Conservation (phyloP, 2,797 vertebrate species). For the Epinephelus malabaricus region DNA sequence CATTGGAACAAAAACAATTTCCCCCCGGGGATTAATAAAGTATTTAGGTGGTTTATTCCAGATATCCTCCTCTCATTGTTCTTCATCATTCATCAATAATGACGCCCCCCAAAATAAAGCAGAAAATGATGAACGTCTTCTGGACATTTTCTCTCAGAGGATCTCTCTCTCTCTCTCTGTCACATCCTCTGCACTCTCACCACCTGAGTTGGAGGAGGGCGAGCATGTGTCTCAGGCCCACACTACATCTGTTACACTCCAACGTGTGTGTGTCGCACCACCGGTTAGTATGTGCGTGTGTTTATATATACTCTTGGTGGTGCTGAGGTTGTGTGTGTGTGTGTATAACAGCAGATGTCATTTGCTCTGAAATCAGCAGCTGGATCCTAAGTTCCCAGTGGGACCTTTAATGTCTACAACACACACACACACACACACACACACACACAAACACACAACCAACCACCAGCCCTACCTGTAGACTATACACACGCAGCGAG, state of each 20-base stretch:
- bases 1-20: too few species aligned
- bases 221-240: slow-evolving; percentile 76
- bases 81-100: not conserved
- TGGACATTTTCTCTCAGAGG: slow-evolving; percentile 3
- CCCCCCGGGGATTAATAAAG: too few species aligned
- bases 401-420: slow-evolving; percentile 65
- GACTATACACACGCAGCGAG: slow-evolving; percentile 26
- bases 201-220: slow-evolving; percentile 74
- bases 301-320: slow-evolving; percentile 59
- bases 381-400: slow-evolving; percentile 75
- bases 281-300: slow-evolving; percentile 53
- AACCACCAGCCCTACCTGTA: slow-evolving; percentile 52
- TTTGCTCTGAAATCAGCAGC: slow-evolving; percentile 79
- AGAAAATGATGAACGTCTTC: not conserved
- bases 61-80: not conserved
- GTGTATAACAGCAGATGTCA: slow-evolving; percentile 70
- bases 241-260: slow-evolving; percentile 74
- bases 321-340: slow-evolving; percentile 32
- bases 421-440: slow-evolving; percentile 40
- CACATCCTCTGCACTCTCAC: slow-evolving; percentile 42
- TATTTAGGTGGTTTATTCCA: too few species aligned
- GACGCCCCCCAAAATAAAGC: not conserved
- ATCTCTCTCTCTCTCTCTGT: slow-evolving; percentile 14
- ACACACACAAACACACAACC: slow-evolving; percentile 26
- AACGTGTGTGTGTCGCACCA: slow-evolving; percentile 47